These are phyloP conservation scores for Zoroaster sp. DNA, from an alignment of 53 echinoderm and acorn worm species.

Conservation along the genomic window DNA sequence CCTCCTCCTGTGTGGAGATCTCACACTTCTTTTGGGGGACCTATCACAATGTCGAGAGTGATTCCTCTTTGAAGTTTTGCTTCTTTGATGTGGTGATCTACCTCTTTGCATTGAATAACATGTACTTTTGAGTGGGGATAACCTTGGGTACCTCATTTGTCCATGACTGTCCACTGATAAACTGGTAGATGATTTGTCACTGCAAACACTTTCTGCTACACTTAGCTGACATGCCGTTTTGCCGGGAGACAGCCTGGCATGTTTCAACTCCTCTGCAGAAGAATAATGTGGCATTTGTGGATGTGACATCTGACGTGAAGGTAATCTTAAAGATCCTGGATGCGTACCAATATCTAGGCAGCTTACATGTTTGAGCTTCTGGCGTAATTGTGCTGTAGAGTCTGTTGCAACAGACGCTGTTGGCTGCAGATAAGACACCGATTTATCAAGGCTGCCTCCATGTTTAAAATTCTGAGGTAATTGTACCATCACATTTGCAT, in stretches of 20 bases:
- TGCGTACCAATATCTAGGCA: background rate
- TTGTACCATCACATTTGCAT: background rate
- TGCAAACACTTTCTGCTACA: background rate
- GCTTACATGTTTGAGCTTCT: slow-evolving; percentile 28
- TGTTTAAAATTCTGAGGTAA: background rate
- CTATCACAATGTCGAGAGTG: background rate
- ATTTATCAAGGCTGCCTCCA: background rate
- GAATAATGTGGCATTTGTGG: background rate
- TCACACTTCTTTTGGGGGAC: background rate
- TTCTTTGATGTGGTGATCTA: slow-evolving; percentile 1
- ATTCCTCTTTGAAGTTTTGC: background rate
- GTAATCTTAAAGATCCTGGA: background rate
- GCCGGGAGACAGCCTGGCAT: background rate
- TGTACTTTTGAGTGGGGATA: background rate
- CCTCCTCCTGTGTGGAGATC: background rate
- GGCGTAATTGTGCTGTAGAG: background rate
- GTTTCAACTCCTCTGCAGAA: background rate
- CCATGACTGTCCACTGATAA: background rate
- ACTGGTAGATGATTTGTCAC: background rate
- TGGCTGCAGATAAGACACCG: background rate
- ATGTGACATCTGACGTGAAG: too few relatives aligned
- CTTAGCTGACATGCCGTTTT: background rate
- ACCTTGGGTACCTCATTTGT: background rate
- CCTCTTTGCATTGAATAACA: background rate
- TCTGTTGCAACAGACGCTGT: background rate